Conservation (phyloP, 1,140 invertebrate species). For the Zaprionus capensis region DNA sequence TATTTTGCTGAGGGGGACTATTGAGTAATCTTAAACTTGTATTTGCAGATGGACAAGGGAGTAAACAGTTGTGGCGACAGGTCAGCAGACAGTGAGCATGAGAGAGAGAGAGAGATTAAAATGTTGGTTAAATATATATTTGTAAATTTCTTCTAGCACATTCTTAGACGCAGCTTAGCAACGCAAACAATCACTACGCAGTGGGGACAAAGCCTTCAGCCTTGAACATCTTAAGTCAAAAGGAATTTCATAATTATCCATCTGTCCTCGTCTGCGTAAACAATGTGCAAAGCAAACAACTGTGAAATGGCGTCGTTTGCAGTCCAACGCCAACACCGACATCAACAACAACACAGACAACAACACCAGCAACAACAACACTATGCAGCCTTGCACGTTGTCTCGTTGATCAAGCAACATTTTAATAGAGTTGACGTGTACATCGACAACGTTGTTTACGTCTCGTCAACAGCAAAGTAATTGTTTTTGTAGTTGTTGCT, state of each 20-base stretch:
- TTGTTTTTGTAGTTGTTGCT: slow-evolving; percentile 45
- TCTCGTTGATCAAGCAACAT: slow-evolving; percentile 76
- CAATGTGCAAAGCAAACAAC: slow-evolving; percentile 58
- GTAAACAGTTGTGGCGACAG: background rate
- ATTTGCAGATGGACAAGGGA: background rate
- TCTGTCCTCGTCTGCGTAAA: slow-evolving; percentile 48
- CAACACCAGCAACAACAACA: background rate
- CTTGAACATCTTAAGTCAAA: slow-evolving; percentile 37
- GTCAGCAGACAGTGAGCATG: background rate
- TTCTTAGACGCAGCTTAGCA: background rate
- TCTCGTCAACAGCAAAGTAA: slow-evolving; percentile 69
- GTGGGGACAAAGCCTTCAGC: slow-evolving; percentile 11
- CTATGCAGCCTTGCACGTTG: slow-evolving; percentile 38
- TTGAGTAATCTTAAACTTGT: slow-evolving; percentile 16
- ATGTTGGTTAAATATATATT: background rate
- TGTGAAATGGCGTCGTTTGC: slow-evolving; percentile 59
- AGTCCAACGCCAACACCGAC: slow-evolving; percentile 21
- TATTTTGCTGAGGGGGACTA: background rate
- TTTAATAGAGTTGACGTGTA: slow-evolving; percentile 79
- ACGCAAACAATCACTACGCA: slow-evolving; percentile 23
- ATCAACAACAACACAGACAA: slow-evolving; percentile 33
- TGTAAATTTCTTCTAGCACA: background rate
- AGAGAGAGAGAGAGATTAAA: background rate
- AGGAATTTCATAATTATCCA: slow-evolving; percentile 69
- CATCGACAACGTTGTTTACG: slow-evolving; percentile 73